Evolutionary conservation across 2,797 vertebrate genomes (phyloP).

Genomic region (Benthosema pterotum): DNA sequence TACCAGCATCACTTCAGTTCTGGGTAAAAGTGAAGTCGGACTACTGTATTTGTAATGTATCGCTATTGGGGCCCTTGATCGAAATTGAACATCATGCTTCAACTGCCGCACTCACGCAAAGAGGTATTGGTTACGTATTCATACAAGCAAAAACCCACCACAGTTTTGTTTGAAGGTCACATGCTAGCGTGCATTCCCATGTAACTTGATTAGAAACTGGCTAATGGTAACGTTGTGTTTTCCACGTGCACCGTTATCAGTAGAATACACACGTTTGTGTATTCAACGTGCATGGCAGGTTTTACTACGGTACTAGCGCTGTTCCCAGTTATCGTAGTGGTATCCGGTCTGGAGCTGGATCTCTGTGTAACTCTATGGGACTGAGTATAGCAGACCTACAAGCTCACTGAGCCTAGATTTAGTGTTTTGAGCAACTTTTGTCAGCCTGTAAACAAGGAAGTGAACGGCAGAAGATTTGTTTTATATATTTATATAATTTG

Average conservation of each 20-base stretch:
- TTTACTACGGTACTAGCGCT: no score
- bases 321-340: no score
- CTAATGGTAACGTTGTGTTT: constrained; percentile 37
- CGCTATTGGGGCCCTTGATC: background rate
- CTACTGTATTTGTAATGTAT: background rate
- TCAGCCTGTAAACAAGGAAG: no score
- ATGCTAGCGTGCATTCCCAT: constrained; percentile 35
- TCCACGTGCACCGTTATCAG: constrained; percentile 16
- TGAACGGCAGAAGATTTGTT: no score
- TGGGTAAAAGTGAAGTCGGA: no score
- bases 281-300: no score
- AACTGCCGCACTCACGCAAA: constrained; percentile 39
- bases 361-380: no score
- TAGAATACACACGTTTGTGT: constrained; percentile 23
- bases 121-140: background rate
- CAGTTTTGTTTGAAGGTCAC: constrained; percentile 7
- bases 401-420: no score
- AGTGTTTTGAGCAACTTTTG: no score
- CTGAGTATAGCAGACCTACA: no score
- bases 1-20: no score
- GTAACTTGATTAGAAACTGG: constrained; percentile 50
- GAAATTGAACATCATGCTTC: background rate
- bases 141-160: constrained; percentile 14
- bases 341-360: constrained; percentile 4
- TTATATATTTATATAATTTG: no score